Conservation (phyloP, 2,797 vertebrate genomes). For the Cuniculus paca region DNA sequence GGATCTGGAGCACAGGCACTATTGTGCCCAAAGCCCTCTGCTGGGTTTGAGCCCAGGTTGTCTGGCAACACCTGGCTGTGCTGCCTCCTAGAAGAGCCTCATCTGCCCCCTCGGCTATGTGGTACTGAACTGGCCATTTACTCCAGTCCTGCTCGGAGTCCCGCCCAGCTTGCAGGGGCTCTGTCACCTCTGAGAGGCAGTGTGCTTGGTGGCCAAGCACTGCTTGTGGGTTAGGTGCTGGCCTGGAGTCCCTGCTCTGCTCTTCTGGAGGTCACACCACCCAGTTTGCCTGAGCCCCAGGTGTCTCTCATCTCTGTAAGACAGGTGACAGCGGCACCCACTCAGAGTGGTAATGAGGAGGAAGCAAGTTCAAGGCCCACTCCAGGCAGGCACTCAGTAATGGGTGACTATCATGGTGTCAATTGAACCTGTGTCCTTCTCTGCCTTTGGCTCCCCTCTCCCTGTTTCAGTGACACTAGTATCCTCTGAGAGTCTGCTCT, state of each 20-base stretch:
- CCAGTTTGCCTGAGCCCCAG: not conserved
- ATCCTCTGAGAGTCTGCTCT: not conserved
- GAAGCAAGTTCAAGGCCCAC: not conserved
- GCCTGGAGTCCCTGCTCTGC: not conserved
- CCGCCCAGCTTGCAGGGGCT: not conserved
- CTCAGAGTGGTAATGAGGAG: not conserved
- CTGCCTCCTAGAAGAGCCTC: not conserved
- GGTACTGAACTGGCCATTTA: not conserved
- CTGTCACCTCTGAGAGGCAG: not conserved
- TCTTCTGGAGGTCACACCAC: not conserved
- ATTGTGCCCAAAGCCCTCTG: not conserved
- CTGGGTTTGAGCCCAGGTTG: rapidly evolving
- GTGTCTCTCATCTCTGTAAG: not conserved
- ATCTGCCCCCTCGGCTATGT: not conserved
- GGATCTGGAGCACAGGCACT: not conserved
- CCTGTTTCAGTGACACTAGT: not conserved
- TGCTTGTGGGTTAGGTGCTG: not conserved
- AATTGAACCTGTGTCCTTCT: not conserved
- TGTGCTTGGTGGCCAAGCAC: not conserved
- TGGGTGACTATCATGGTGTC: not conserved
- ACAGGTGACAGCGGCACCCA: not conserved
- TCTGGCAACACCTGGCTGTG: not conserved
- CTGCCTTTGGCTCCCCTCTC: not conserved
- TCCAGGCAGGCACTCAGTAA: not conserved
- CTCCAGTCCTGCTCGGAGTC: not conserved